Evolutionary conservation across 37 sponge, comb jelly and placozoan species (phyloP), one percentile per base, ranked within the genome.

Genomic region (Eunapius fragilis): DNA sequence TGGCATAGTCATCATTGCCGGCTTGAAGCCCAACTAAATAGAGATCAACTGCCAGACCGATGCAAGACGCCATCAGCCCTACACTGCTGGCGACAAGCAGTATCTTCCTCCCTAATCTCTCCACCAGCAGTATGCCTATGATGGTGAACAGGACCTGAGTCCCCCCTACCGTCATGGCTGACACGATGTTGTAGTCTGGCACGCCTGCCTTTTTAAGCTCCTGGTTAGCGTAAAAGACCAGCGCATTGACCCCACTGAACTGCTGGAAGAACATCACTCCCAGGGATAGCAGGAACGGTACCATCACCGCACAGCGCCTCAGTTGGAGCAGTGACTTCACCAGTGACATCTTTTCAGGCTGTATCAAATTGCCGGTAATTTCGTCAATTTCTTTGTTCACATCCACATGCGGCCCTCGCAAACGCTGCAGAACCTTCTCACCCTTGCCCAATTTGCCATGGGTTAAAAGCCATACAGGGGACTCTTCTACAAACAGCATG

Each of bases 191-290:
- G 33, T 88, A 70, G 24, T 75, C 25, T 12, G 25, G 9, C 25
- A 91, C 75, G 3, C 68, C 35, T 37, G 74, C 76, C 7, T 88
- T 81, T 37, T 73, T 2, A 17, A 93, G 86, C 13, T 87, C 70
- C 27, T 41, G 41, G 2, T 72, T 77, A 17, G 84, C 80, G 79
- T 87, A 91, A 69, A 87, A 91, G 0, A 79, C 50, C 50, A 93
- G 81, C 0, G 87, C 83, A 82, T 91, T 91, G 32, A 93, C 76
- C 27, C 94, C 94, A 31, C 58, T 34, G 25, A 91, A 91, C 74
- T 93, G 91, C 78, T 90, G 88, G 82, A 93, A 91, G 68, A 91
- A 82, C 87, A 93, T 91, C 26, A 93, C 22, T 0, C 35, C 9
- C 27, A 74, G 23, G 31, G 84, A 25, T 1, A 91, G 48, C 11